These are phyloP conservation scores for Misgurnus mizolepis DNA, from an alignment of 2,113 vertebrate genomes.

Conservation along the genomic window DNA sequence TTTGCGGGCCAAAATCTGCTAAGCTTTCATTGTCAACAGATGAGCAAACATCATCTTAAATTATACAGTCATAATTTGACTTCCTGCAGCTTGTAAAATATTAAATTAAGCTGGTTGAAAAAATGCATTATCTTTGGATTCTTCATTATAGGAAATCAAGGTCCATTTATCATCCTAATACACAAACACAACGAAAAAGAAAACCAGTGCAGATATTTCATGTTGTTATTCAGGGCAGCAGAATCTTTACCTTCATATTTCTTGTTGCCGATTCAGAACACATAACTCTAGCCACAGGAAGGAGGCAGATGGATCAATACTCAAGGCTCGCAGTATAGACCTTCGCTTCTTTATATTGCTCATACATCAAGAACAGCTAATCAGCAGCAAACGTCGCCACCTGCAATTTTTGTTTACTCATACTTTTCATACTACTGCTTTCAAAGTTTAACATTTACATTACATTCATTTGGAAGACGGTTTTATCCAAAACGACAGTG, in stretches of 20 bases:
- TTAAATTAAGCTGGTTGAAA: neutral
- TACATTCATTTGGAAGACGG: neutral
- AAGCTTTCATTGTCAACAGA: neutral
- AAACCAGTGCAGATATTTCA: slow-evolving; percentile 7
- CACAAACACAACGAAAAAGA: neutral
- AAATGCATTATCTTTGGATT: neutral
- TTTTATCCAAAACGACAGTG: too few species aligned
- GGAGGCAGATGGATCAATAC: slow-evolving; percentile 38
- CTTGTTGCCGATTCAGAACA: slow-evolving; percentile 5
- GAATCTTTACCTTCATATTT: slow-evolving; percentile 26
- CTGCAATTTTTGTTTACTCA: neutral
- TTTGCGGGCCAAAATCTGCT: slow-evolving; percentile 1
- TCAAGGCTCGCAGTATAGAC: neutral
- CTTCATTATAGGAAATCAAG: neutral
- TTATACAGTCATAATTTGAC: neutral
- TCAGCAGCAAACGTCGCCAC: neutral
- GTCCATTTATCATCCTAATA: neutral
- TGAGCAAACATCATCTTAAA: neutral
- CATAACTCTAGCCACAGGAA: slow-evolving; percentile 19
- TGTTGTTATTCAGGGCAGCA: slow-evolving; percentile 5
- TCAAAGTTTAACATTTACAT: neutral
- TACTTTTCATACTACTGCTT: neutral
- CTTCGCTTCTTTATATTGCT: slow-evolving; percentile 4
- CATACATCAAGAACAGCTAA: slow-evolving; percentile 23
- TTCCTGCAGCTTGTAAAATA: neutral